Base-by-base conservation (phyloP, 2,113 vertebrate genomes). In the Phyllopteryx taeniolatus region DNA sequence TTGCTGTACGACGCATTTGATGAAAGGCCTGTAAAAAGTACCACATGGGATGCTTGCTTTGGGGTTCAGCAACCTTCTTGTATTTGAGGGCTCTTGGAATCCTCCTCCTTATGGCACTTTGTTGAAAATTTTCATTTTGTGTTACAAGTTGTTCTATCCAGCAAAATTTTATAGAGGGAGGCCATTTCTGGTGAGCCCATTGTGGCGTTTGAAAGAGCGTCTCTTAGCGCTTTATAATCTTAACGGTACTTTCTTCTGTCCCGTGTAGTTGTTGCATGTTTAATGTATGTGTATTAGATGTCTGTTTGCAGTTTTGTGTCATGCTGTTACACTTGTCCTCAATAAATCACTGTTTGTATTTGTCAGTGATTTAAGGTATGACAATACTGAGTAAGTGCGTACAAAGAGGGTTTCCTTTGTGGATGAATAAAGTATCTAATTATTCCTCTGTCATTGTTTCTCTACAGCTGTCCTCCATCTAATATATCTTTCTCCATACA, bases 251-350 rank as follows among this genome's bases (percentile, higher is more conserved):
- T 76, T 27, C 85, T 73, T 83, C 68, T 80, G 51, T 22, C 53
- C 53, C 2, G 4, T 69, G 65, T 83, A 67, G 71, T 67, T 68
- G 75, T 82, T 85, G 87, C 85, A 88, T 86, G 85, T 87, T 70
- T 57, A 74, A 43, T 76, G 76, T 80, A 62, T 76, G 68, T 78
- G 69, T 87, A 78, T 72, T 74, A 82, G n/a, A 46, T 83, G 62
- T 81, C 59, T 77, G 69, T 64, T 71, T 2, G 12, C 54, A 73
- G 57, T 79, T 60, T 68, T 73, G 35, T 73, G 67, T 63, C 74
- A 74, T 64, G 62, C 62, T 79, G 70, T 84, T 85, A 77, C 56
- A 62, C 33, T 68, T 75, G 71, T 79, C 71, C 75, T n/a, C 56
- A 71, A 61, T 83, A 70, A 69, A 19, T 7, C 56, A 35, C 6